These are phyloP conservation scores for Heliconius erato DNA, from an alignment of 2,888 invertebrate species.

Conservation along the genomic window DNA sequence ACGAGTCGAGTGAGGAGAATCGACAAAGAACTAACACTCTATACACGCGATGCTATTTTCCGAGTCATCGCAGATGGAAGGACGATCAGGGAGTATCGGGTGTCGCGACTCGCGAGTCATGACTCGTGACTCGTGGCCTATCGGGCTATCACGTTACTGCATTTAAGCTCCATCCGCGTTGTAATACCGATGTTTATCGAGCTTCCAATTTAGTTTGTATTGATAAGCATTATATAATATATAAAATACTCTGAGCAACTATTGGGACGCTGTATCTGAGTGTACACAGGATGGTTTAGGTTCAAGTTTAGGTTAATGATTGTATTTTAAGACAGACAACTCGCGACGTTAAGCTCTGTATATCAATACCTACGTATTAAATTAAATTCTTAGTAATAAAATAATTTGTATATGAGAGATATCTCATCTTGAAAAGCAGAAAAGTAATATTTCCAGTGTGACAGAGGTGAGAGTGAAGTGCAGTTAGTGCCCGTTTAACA, in stretches of 20 bases:
- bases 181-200: slow-evolving; percentile 3
- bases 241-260: not conserved
- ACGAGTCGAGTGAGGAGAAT: not conserved
- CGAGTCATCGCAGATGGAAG: not conserved
- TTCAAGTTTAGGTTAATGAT: not conserved
- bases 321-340: not conserved
- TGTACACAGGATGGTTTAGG: not conserved
- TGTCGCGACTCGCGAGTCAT: not conserved
- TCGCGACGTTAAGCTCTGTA: too few species aligned
- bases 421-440: too few species aligned
- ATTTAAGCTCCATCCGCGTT: not conserved
- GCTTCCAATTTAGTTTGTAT: not conserved
- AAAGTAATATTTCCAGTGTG: not conserved
- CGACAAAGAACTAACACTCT: not conserved
- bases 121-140: slow-evolving; percentile 5
- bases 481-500: slow-evolving; percentile 34
- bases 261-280: not conserved
- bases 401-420: too few species aligned
- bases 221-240: not conserved
- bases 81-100: slow-evolving; percentile 10
- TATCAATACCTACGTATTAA: too few species aligned
- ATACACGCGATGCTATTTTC: slow-evolving; percentile 11
- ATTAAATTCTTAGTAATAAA: too few species aligned
- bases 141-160: slow-evolving; percentile 15
- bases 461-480: not conserved